Evolutionary conservation across 2,888 invertebrate species (phyloP), one percentile per base, ranked within the genome.

Genomic region (Andrena chrysosceles): DNA sequence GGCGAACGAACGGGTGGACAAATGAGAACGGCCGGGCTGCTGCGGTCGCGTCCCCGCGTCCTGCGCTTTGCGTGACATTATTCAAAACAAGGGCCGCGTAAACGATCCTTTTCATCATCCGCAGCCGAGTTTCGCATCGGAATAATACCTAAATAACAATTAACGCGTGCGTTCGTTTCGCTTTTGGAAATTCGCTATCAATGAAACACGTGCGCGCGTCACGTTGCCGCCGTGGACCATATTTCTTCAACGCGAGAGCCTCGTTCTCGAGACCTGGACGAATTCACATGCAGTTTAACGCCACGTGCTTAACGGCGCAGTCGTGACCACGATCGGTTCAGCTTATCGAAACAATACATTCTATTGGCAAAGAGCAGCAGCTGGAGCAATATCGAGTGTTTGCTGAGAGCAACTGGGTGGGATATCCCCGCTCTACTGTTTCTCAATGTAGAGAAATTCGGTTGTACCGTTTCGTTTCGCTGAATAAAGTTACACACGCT

Each of bases 51-150:
- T 42, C 42, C 5, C 10, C 56, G 56, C 54, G 69, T 59, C 6
- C 29, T 23, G 59, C 48, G 16, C 6, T 49, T 23, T 76, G 56
- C 35, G 42, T 69, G 48, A 63, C 16, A 60, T 64, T 68, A 64
- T 67, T 63, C n/a, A 64, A 63, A 72, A 73, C 33, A 54, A 49
- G 54, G 26, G 60, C 31, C 70, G 52, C 74, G 54, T 67, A 83
- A 86, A 86, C 68, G 76, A 74, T 64, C 68, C 56, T 59, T 69
- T 74, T 64, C 52, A 49, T n/a, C 52, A 29, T 6, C 70, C 60
- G 13, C 31, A 31, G 5, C n/a, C 66, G 49, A 6, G 63, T 79
- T 77, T 73, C 54, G 60, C 33, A 29, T 62, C 33, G 71, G 49
- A 56, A 66, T 48, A 80, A 56, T 56, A 16, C 16, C 42, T 42